phyloP scores from a whole-genome alignment of 2,113 vertebrate species.

The Euleptes europaea region DNA sequence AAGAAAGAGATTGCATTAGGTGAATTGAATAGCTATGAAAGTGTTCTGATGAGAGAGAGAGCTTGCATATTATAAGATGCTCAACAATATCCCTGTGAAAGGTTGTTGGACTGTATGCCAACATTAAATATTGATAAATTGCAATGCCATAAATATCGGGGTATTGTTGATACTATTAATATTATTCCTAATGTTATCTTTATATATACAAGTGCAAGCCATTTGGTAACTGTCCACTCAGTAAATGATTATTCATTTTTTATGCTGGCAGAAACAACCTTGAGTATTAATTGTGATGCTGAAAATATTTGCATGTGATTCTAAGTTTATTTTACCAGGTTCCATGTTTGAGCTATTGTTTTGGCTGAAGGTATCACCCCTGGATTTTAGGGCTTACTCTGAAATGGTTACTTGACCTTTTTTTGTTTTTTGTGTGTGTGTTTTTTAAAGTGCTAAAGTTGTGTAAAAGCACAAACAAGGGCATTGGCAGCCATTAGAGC shows the following conservation, averaged over 20 bases:
- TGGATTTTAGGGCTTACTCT: background rate
- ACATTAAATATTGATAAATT: background rate
- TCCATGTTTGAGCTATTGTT: conserved; percentile 24
- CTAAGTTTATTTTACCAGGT: background rate
- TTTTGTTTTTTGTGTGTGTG: no score
- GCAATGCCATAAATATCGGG: background rate
- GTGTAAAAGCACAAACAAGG: background rate
- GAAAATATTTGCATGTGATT: background rate
- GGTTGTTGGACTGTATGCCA: background rate
- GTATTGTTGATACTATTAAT: background rate
- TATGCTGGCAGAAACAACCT: background rate
- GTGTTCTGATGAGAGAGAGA: background rate
- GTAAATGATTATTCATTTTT: conserved; percentile 13
- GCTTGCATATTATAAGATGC: background rate
- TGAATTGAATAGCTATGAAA: background rate
- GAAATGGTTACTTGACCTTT: background rate
- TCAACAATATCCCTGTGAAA: conserved; percentile 8
- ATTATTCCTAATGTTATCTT: background rate
- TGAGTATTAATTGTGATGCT: background rate
- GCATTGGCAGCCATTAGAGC: background rate
- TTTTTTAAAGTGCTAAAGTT: background rate
- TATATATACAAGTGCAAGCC: background rate
- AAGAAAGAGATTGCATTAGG: background rate
- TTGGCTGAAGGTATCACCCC: background rate
- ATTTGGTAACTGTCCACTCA: background rate